phyloP scores from a whole-genome alignment of 2,888 invertebrate species.

The Stenodera caucasica region DNA sequence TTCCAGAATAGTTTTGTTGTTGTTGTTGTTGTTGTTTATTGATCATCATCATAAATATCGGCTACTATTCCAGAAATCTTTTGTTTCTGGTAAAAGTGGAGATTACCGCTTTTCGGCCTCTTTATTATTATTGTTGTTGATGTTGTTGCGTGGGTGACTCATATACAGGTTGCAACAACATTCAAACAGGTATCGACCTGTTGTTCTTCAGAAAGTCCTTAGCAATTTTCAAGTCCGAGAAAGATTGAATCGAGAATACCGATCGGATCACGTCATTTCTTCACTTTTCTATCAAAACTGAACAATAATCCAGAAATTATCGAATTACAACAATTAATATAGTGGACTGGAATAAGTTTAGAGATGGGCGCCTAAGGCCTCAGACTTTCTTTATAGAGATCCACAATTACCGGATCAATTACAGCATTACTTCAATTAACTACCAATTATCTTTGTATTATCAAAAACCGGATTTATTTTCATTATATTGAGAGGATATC shows the following conservation, averaged over 20 bases:
- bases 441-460: too few species aligned
- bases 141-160: conserved; percentile 5
- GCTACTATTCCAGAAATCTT: not conserved
- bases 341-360: too few species aligned
- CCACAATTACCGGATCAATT: too few species aligned
- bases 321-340: too few species aligned
- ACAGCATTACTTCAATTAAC: too few species aligned
- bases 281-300: not conserved
- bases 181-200: conserved; percentile 19
- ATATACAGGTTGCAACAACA: conserved; percentile 12
- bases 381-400: too few species aligned
- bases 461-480: too few species aligned
- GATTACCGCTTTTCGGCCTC: not conserved
- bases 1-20: not conserved
- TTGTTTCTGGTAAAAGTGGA: not conserved
- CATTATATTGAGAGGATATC: too few species aligned
- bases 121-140: not conserved
- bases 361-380: too few species aligned
- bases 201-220: not conserved
- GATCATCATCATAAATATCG: not conserved
- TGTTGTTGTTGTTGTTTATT: not conserved
- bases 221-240: not conserved
- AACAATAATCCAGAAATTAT: too few species aligned
- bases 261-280: conserved; percentile 4
- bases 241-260: conserved; percentile 5